These are phyloP conservation scores for Plebejus anna DNA, from an alignment of 2,888 invertebrate species.

Conservation along the genomic window DNA sequence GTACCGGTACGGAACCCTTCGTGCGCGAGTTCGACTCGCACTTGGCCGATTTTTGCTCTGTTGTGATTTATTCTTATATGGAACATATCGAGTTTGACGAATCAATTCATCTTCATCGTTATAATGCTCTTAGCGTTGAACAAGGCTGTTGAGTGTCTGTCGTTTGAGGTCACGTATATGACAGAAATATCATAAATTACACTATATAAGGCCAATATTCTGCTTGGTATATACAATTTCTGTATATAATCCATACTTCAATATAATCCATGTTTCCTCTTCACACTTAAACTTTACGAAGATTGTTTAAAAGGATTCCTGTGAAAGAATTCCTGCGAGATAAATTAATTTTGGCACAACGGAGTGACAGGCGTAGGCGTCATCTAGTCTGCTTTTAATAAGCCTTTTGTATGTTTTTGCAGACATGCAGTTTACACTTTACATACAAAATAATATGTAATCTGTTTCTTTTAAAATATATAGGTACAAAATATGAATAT, in stretches of 20 bases:
- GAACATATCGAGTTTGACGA: background rate
- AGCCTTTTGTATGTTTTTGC: background rate
- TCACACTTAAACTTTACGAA: too few relatives aligned
- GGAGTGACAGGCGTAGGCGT: too few relatives aligned
- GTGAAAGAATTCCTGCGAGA: too few relatives aligned
- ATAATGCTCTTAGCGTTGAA: conserved; percentile 8
- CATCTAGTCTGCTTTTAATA: too few relatives aligned
- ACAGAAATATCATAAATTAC: background rate
- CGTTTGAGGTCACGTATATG: conserved; percentile 3
- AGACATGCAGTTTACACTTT: background rate
- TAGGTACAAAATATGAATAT: background rate
- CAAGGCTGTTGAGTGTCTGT: background rate
- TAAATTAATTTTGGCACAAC: too few relatives aligned
- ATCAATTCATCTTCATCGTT: conserved; percentile 1
- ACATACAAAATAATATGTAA: too few relatives aligned
- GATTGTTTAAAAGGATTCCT: too few relatives aligned
- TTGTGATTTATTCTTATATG: background rate
- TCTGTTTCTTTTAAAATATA: too few relatives aligned
- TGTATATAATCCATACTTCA: too few relatives aligned
- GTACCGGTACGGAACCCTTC: too few relatives aligned
- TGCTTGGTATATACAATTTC: background rate
- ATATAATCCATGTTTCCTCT: too few relatives aligned
- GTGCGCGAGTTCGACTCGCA: too few relatives aligned
- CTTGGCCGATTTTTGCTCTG: background rate
- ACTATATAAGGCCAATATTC: background rate